Conservation (phyloP, 2,888 invertebrate genomes). For the Beris chalybata region DNA sequence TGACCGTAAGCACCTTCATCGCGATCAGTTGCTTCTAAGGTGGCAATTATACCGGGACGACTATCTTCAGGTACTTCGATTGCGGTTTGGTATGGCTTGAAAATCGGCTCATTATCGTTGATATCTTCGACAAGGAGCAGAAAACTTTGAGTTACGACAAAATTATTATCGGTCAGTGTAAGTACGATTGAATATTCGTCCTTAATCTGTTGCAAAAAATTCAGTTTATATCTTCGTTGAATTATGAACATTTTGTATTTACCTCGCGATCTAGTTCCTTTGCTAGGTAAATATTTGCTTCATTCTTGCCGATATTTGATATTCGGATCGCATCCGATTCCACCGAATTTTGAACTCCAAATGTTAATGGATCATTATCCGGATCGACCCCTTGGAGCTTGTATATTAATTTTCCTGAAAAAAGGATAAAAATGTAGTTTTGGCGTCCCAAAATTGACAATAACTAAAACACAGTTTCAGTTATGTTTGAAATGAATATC, state of each 20-base stretch:
- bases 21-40: conserved; percentile 83
- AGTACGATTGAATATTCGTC: conserved; percentile 88
- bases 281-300: conserved; percentile 85
- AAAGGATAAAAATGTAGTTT: no score
- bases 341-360: conserved; percentile 78
- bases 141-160: conserved; percentile 87
- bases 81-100: conserved; percentile 82
- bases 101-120: conserved; percentile 88
- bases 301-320: conserved; percentile 76
- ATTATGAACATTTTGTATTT: conserved; percentile 43
- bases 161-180: conserved; percentile 83
- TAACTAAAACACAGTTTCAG: no score
- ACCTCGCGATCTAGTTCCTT: conserved; percentile 91
- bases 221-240: conserved; percentile 14
- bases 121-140: conserved; percentile 87
- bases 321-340: conserved; percentile 83
- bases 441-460: no score
- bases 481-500: no score
- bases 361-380: conserved; percentile 80
- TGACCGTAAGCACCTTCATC: conserved; percentile 93
- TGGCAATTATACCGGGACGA: conserved; percentile 71
- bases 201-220: conserved; percentile 62
- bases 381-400: conserved; percentile 80
- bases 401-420: conserved; percentile 76
- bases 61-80: conserved; percentile 80